These are phyloP conservation scores for Pao palembangensis DNA, from an alignment of 2,113 vertebrate genomes.

Conservation along the genomic window DNA sequence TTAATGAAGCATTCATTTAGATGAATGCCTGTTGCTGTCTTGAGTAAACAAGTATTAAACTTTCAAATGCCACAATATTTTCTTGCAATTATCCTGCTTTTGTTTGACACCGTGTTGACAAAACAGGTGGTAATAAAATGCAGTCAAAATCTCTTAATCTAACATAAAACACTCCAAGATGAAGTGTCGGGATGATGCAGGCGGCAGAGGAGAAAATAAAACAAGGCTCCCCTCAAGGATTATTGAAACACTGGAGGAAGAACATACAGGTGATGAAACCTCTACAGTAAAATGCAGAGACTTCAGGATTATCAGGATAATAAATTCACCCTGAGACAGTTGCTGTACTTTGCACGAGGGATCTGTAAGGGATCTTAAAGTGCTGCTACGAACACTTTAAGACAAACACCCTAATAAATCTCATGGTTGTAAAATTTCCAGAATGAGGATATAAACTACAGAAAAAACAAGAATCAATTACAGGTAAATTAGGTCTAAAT, in stretches of 20 bases:
- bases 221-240: too few relatives aligned
- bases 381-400: conserved; percentile 3
- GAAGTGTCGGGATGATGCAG: too few relatives aligned
- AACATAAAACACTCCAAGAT: too few relatives aligned
- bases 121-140: too few relatives aligned
- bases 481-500: conserved; percentile 9
- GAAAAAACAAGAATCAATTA: neutral
- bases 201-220: too few relatives aligned
- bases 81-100: neutral
- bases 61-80: conserved; percentile 20
- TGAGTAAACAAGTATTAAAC: neutral
- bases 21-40: conserved; percentile 16
- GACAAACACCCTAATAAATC: conserved; percentile 1
- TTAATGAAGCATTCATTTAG: conserved; percentile 25
- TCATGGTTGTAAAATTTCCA: conserved; percentile 3
- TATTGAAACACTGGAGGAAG: neutral
- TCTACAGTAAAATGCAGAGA: neutral
- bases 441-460: neutral
- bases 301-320: conserved; percentile 2
- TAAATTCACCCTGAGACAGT: conserved; percentile 23
- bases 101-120: neutral
- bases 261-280: neutral
- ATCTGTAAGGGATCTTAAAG: too few relatives aligned
- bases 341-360: neutral
- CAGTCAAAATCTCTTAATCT: too few relatives aligned